Evolutionary conservation across 2,888 invertebrate genomes (phyloP).

Genomic region (Cheilosia grossa): DNA sequence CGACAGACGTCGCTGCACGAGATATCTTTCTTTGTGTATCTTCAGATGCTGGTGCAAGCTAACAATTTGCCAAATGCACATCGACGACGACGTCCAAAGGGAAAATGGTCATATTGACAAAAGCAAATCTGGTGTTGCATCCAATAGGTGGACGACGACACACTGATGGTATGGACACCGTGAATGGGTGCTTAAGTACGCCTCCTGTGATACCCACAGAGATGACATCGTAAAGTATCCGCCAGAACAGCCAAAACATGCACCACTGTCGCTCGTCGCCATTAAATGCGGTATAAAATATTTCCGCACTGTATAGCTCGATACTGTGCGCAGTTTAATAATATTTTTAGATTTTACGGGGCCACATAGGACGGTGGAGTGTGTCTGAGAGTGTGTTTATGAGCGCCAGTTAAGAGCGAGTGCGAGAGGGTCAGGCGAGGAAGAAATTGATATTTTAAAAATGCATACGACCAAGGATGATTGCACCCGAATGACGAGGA

Average conservation of each 20-base stretch:
- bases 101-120: constrained; percentile 37
- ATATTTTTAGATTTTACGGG: constrained; percentile 66
- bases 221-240: constrained; percentile 65
- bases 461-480: constrained; percentile 55
- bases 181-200: constrained; percentile 59
- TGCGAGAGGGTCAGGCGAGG: neutral
- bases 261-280: constrained; percentile 34
- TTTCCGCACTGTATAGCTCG: constrained; percentile 33
- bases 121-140: constrained; percentile 28
- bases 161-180: constrained; percentile 8
- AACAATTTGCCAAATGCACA: constrained; percentile 64
- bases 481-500: constrained; percentile 32
- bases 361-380: constrained; percentile 27
- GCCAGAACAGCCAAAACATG: constrained; percentile 59
- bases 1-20: constrained; percentile 39
- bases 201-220: constrained; percentile 69
- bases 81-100: constrained; percentile 20
- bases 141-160: constrained; percentile 33
- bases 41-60: constrained; percentile 15
- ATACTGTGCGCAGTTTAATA: constrained; percentile 61
- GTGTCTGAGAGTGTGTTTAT: constrained; percentile 46
- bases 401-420: neutral
- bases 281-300: constrained; percentile 37
- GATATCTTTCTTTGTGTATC: constrained; percentile 27
- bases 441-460: constrained; percentile 64